Evolutionary conservation across 2,113 vertebrate genomes (phyloP).

Genomic region (Cygnus buccinator): DNA sequence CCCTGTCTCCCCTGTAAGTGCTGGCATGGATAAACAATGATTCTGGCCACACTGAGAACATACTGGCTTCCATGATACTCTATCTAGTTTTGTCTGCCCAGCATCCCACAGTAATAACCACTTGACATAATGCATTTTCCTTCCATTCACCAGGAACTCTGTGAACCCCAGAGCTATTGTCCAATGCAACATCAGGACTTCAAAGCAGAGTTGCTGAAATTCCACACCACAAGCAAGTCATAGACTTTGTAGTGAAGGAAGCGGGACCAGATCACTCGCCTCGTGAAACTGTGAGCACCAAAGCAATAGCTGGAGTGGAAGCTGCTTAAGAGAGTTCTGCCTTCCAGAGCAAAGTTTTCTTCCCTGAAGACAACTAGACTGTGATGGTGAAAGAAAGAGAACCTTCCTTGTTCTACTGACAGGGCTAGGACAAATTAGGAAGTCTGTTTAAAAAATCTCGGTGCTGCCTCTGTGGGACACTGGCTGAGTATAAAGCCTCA

Average conservation of each 20-base stretch:
- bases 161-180: slow-evolving; percentile 77
- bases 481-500: neutral
- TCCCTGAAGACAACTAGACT: neutral
- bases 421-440: neutral
- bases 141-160: slow-evolving; percentile 62
- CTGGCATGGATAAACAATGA: neutral
- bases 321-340: neutral
- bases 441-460: neutral
- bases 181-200: slow-evolving; percentile 76
- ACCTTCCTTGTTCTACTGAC: neutral
- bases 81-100: neutral
- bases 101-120: neutral
- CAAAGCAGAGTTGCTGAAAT: slow-evolving; percentile 76
- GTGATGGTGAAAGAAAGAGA: neutral
- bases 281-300: slow-evolving; percentile 41
- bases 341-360: neutral
- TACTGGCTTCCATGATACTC: neutral
- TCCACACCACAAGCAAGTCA: slow-evolving; percentile 54
- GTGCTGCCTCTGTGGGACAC: neutral
- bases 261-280: slow-evolving; percentile 38
- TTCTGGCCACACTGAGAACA: neutral
- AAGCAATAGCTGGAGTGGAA: neutral
- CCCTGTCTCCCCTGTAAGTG: neutral
- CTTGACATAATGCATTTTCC: neutral
- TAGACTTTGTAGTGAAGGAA: slow-evolving; percentile 57